Evolutionary conservation across 2,113 vertebrate species (phyloP).

Genomic region (Rynchops niger): DNA sequence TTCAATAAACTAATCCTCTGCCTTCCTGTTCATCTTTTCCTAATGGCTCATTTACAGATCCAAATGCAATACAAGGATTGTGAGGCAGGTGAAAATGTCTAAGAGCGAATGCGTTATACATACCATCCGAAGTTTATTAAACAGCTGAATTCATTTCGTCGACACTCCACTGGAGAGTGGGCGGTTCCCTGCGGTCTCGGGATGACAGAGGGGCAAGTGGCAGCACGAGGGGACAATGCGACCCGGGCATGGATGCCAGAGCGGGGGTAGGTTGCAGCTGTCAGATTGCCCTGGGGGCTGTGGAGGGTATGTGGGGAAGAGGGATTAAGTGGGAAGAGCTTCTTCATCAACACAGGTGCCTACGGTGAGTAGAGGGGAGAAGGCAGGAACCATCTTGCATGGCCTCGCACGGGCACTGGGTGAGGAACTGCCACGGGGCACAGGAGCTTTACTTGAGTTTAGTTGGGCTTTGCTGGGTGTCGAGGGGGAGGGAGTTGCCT

Average conservation of each 20-base stretch:
- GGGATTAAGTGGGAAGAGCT: neutral
- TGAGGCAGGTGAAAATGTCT: neutral
- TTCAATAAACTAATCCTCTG: conserved; percentile 8
- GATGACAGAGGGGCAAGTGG: neutral
- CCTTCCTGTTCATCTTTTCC: neutral
- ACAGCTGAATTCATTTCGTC: neutral
- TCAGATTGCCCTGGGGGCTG: neutral
- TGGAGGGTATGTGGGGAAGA: neutral
- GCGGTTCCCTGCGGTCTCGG: accelerated
- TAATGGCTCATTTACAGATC: conserved; percentile 4
- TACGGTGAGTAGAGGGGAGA: neutral
- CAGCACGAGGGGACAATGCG: neutral
- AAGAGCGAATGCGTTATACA: neutral
- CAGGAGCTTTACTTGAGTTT: neutral
- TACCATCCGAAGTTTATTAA: neutral
- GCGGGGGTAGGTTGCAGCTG: neutral
- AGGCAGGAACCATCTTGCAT: neutral
- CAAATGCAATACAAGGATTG: neutral
- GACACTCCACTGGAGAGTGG: neutral
- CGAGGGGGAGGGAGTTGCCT: neutral
- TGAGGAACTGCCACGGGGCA: neutral
- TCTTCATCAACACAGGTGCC: neutral
- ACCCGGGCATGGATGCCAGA: neutral
- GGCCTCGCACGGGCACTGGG: neutral
- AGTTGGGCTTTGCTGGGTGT: neutral